These are phyloP conservation scores for Enteromius argenteus DNA, from an alignment of 2,797 vertebrate species.

Conservation along the genomic window DNA sequence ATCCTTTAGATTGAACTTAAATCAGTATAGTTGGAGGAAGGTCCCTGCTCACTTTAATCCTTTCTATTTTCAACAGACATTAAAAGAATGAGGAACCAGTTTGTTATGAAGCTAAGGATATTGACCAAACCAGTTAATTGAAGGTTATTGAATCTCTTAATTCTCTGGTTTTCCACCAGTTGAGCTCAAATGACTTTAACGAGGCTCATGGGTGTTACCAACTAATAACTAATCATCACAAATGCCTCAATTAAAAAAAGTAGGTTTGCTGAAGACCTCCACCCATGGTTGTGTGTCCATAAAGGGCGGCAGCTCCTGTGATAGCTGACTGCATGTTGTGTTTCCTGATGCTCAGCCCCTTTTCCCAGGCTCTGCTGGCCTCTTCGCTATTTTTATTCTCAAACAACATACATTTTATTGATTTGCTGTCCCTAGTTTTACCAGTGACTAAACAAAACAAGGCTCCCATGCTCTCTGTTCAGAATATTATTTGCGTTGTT, in stretches of 20 bases:
- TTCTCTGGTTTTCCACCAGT: not conserved
- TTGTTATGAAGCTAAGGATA: conserved; percentile 31
- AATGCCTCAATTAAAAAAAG: conserved; percentile 64
- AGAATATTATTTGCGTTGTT: not conserved
- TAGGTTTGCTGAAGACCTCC: conserved; percentile 65
- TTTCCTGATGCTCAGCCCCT: conserved; percentile 57
- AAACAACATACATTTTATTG: not conserved
- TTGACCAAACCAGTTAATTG: conserved; percentile 37
- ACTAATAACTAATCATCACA: conserved; percentile 38
- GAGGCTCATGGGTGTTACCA: not conserved
- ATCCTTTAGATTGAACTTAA: not conserved
- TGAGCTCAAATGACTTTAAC: not conserved
- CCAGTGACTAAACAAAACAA: conserved; percentile 18
- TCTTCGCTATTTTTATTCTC: conserved; percentile 59
- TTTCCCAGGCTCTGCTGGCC: conserved; percentile 55
- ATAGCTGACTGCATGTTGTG: conserved; percentile 70
- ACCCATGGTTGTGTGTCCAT: conserved; percentile 72
- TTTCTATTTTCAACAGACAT: conserved; percentile 49
- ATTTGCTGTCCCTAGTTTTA: not conserved
- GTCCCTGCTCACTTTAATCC: conserved; percentile 27
- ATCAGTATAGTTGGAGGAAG: conserved; percentile 36
- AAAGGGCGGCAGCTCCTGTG: conserved; percentile 76
- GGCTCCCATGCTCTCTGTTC: conserved; percentile 32
- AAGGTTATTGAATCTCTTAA: conserved; percentile 2
- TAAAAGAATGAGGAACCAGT: conserved; percentile 69